Evolutionary conservation across 2,797 vertebrate species (phyloP).

Genomic region (Cottoperca gobio): DNA sequence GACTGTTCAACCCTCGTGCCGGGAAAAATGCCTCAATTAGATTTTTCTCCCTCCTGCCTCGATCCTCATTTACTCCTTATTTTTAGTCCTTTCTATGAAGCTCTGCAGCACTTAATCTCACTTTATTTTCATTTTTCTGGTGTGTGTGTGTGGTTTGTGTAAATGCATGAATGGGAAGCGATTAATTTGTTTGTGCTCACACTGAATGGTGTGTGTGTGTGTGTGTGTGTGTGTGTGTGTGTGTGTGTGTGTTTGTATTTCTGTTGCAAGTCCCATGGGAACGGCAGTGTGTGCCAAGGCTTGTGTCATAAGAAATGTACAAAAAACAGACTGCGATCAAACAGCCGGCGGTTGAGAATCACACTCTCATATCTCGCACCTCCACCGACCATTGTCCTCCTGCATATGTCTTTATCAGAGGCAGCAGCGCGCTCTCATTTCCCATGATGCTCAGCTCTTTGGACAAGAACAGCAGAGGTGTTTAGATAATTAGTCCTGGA

Average conservation of each 20-base stretch:
- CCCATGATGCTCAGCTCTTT: conserved; percentile 70
- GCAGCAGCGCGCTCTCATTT: conserved; percentile 41
- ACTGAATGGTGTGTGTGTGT: conserved; percentile 30
- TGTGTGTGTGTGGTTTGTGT: conserved; percentile 1
- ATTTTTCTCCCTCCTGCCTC: conserved; percentile 19
- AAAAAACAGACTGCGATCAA: conserved; percentile 71
- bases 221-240: conserved; percentile 42
- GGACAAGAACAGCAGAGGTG: conserved; percentile 36
- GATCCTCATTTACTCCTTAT: conserved; percentile 41
- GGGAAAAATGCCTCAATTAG: conserved; percentile 79
- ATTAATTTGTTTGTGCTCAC: no score
- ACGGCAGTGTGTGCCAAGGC: conserved; percentile 78
- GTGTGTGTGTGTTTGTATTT: background rate
- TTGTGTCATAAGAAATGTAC: conserved; percentile 73
- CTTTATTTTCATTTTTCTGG: conserved; percentile 24
- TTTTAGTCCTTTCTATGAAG: conserved; percentile 47
- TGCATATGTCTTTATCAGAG: conserved; percentile 48
- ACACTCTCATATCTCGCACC: conserved; percentile 45
- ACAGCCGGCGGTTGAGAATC: conserved; percentile 76
- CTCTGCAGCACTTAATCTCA: conserved; percentile 39
- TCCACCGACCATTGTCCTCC: conserved; percentile 50
- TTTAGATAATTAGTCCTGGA: conserved; percentile 68
- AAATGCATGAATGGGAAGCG: no score
- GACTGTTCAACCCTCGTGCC: conserved; percentile 63
- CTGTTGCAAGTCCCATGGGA: conserved; percentile 70